Percentiles rank a stretch among this genome's conserved stretches.
Evolutionary conservation across 2,888 invertebrate species (phyloP).

Genomic region (Ophonus ardosiacus): DNA sequence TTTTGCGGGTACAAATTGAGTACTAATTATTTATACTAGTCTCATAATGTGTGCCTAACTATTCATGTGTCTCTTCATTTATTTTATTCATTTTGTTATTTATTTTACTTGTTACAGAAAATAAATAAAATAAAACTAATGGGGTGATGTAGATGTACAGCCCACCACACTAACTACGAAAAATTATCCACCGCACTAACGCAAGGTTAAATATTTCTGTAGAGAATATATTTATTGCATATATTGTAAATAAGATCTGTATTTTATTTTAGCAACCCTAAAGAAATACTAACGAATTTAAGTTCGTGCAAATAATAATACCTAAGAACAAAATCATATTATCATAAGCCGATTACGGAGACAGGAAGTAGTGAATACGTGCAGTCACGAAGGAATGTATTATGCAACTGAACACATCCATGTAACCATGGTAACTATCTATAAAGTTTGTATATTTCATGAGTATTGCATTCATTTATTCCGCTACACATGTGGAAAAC

Average conservation of each 20-base stretch:
- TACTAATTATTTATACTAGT: too few relatives aligned
- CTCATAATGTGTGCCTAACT: too few relatives aligned
- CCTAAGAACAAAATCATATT: conserved; percentile 42
- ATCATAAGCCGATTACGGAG: conserved; percentile 23
- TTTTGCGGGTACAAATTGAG: too few relatives aligned
- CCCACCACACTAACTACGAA: too few relatives aligned
- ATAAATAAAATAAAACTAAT: too few relatives aligned
- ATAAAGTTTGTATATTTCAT: conserved; percentile 2
- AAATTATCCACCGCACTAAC: too few relatives aligned
- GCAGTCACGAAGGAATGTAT: conserved; percentile 22
- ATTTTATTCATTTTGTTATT: too few relatives aligned
- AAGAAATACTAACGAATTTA: background rate
- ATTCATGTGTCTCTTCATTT: too few relatives aligned
- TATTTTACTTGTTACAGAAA: too few relatives aligned
- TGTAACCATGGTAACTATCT: conserved; percentile 4
- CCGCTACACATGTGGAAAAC: background rate
- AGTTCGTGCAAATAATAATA: conserved; percentile 34
- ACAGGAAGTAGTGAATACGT: conserved; percentile 39
- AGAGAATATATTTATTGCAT: background rate
- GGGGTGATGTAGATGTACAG: too few relatives aligned
- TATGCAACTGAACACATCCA: conserved; percentile 5
- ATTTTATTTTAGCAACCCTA: background rate
- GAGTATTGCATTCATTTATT: conserved; percentile 30
- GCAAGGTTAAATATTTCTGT: background rate
- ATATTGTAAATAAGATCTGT: background rate